phyloP scores from a whole-genome alignment of 2,797 vertebrate species.

The Cirrhinus molitorella region DNA sequence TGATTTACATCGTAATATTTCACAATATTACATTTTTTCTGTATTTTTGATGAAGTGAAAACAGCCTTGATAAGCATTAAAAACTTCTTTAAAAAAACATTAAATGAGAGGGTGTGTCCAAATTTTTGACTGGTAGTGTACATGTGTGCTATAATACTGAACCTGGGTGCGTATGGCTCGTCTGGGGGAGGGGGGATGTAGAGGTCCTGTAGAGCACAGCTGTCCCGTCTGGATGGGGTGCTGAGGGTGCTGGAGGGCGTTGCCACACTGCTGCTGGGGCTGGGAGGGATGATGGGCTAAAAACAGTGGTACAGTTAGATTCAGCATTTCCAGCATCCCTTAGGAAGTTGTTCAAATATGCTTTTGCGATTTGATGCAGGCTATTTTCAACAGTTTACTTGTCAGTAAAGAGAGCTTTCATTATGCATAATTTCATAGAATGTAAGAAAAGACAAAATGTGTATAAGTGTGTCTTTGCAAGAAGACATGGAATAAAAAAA shows the following conservation, averaged over 20 bases:
- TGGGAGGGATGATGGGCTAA: slow-evolving; percentile 96
- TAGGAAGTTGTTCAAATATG: background rate
- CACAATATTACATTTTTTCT: no score
- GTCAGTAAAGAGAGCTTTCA: background rate
- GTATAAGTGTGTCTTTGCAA: background rate
- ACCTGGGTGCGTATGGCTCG: slow-evolving; percentile 98
- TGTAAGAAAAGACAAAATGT: background rate
- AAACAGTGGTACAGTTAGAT: slow-evolving; percentile 48
- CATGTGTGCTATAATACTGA: slow-evolving; percentile 23
- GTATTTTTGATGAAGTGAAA: no score
- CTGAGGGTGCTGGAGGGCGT: slow-evolving; percentile 97
- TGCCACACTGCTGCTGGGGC: slow-evolving; percentile 95
- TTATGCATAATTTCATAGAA: background rate
- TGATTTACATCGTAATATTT: no score
- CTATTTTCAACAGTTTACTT: background rate
- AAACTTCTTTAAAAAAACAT: no score
- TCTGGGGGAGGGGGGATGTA: slow-evolving; percentile 96
- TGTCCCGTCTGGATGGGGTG: slow-evolving; percentile 95
- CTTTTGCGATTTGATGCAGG: background rate
- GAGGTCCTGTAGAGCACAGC: slow-evolving; percentile 96
- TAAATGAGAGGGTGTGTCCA: no score
- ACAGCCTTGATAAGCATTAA: no score
- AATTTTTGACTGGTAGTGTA: no score
- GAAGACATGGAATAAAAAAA: background rate
- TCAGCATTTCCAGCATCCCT: background rate